Evolutionary conservation across 2,113 vertebrate genomes (phyloP).

Genomic region (Panthera uncia): DNA sequence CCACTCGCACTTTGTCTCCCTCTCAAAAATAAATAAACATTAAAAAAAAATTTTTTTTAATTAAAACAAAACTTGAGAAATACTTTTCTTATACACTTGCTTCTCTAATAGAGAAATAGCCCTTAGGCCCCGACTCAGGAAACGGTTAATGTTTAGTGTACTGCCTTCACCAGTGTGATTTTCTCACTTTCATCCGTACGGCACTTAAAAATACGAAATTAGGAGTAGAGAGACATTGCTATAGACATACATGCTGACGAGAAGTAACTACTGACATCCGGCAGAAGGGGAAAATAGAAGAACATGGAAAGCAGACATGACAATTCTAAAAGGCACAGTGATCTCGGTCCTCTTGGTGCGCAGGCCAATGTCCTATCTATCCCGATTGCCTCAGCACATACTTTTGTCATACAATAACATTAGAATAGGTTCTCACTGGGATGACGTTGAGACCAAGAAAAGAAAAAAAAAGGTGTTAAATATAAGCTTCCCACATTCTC

Average conservation of each 20-base stretch:
- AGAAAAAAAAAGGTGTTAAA: neutral
- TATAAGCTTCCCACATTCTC: neutral
- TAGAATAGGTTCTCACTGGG: neutral
- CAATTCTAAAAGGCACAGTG: neutral
- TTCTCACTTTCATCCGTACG: neutral
- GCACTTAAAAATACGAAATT: neutral
- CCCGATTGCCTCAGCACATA: neutral
- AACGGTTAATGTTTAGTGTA: too few relatives aligned
- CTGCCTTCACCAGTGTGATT: too few relatives aligned
- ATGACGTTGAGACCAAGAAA: neutral
- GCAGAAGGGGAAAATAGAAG: too few relatives aligned
- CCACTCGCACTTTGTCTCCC: too few relatives aligned
- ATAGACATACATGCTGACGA: fast-evolving
- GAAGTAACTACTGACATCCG: neutral
- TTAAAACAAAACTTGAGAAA: neutral
- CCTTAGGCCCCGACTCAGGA: neutral
- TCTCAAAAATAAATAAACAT: too few relatives aligned
- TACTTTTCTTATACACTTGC: neutral
- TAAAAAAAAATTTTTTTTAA: neutral
- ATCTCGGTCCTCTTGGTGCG: neutral
- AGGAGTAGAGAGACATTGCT: neutral
- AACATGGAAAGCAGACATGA: neutral
- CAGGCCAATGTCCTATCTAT: too few relatives aligned
- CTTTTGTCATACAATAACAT: neutral
- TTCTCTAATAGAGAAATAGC: neutral